Conservation (phyloP, 1,140 invertebrate genomes). For the Glossosoma conforme region DNA sequence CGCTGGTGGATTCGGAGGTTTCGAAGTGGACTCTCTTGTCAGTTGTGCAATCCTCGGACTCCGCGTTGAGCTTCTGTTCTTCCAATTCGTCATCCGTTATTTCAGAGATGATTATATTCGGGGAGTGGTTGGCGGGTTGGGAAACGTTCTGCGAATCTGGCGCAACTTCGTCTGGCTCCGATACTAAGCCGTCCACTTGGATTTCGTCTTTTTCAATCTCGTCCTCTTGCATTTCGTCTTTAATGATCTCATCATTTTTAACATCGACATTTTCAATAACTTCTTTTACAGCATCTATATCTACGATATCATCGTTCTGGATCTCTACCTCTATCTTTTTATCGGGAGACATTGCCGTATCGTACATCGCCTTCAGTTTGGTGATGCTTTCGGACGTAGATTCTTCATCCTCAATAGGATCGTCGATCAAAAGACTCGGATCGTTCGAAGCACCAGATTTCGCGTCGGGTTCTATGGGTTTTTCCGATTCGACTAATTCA, state of each 20-base stretch:
- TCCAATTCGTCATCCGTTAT: slow-evolving; percentile 43
- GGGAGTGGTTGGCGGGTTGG: slow-evolving; percentile 39
- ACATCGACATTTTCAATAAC: slow-evolving; percentile 34
- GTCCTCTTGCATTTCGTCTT: slow-evolving; percentile 37
- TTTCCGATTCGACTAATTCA: slow-evolving; percentile 34
- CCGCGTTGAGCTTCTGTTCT: slow-evolving; percentile 35
- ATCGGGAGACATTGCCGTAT: slow-evolving; percentile 21
- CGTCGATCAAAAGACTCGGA: slow-evolving; percentile 33
- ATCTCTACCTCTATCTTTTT: slow-evolving; percentile 33
- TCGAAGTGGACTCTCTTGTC: slow-evolving; percentile 29
- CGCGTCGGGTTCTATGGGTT: slow-evolving; percentile 16
- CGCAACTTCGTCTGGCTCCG: too few relatives aligned
- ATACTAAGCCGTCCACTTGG: too few relatives aligned
- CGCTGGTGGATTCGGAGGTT: slow-evolving; percentile 9
- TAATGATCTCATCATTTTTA: slow-evolving; percentile 40
- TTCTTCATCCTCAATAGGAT: slow-evolving; percentile 34
- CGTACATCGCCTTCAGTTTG: slow-evolving; percentile 29
- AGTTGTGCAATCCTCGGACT: slow-evolving; percentile 21
- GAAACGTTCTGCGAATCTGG: slow-evolving; percentile 36
- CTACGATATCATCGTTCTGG: slow-evolving; percentile 46
- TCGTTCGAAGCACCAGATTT: slow-evolving; percentile 27
- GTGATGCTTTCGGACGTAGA: slow-evolving; percentile 16
- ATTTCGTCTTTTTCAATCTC: too few relatives aligned
- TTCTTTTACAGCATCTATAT: slow-evolving; percentile 41
- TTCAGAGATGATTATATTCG: slow-evolving; percentile 48